Evolutionary conservation across 35 echinoderm and acorn worm species (phyloP), one percentile per base, ranked within the genome.

Genomic region (Amphiura filiformis): DNA sequence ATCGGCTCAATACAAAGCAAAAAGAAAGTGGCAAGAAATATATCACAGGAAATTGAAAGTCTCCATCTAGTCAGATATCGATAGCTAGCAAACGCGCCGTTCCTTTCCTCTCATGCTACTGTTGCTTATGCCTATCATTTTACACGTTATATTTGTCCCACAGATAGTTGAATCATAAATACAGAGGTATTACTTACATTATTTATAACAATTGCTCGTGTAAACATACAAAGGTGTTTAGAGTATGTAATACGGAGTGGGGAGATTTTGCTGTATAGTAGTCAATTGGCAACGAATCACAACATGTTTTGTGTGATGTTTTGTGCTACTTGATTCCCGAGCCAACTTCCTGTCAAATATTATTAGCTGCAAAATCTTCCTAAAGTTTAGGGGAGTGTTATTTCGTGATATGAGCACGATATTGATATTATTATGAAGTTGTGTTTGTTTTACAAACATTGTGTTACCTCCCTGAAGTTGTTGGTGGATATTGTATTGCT

Each of bases 151-250:
- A n/a, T 70, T 70, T n/a, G 28, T 70, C 61, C 61, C 61, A 70
- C 15, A 26, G 61, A 70, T 70, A 70, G 61, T 70, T 70, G 61
- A 70, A 70, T 70, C 61, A 70, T 70, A 70, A 13, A 70, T 70
- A 30, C 61, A 70, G 61, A 70, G 17, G 61, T 70, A 70, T 70
- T 70, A 70, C 28, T 70, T 70, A 70, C 61, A 18, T 70, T 52
- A 70, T 70, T 70, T 70, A 70, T 70, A 70, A 70, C 61, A 70
- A 70, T 70, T 47, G 41, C 41, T 4, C 61, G 61, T 70, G 61
- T 70, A 70, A 70, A 70, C 61, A 70, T 70, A 70, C 61, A 70
- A 70, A 70, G 61, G 61, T 70, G 61, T 70, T 70, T 70, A n/a
- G 1, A 23, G 26, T 70, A 23, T 47, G 17, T 47, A 47, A 47